Evolutionary conservation across 2,888 invertebrate genomes (phyloP), one percentile per base, ranked within the genome.

Genomic region (Uloborus plumipes): DNA sequence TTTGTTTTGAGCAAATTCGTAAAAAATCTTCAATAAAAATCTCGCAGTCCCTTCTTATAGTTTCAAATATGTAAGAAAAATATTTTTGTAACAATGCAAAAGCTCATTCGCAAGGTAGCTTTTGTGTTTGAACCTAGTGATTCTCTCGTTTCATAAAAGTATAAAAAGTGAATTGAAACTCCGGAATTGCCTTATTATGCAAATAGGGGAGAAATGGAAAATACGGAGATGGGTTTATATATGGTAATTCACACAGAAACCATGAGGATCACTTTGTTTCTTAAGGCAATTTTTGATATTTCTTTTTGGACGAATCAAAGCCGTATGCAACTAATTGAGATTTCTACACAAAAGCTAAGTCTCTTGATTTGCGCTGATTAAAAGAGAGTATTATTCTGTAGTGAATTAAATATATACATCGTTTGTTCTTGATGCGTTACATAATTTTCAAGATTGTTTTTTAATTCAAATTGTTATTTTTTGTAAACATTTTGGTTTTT

Each of bases 151-250:
- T 51, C 61, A 50, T 51, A 20, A 65, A 79, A 61, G 59, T 50
- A 65, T 31, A 58, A 78, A 66, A 78, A 78, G 58, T 51, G 59
- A 73, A 73, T 67, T 73, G 53, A 55, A 79, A 61, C 59, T 66
- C 47, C 18, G 13, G 26, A 72, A 79, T 79, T 62, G 67, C 55
- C 79, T 67, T 79, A 79, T 79, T 73, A 79, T 79, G 72, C 73
- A 79, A 79, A 79, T 73, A 61, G 62, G 47, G 65, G 53, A 16
- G 39, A 14, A 39, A 50, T 20, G 51, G 53, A 39, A 39, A 39
- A 65, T 66, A 51, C 31, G 22, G 18, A 72, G 26, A 50, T 67
- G 61, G 26, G 9, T 18, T 67, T 71, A 22, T 51, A 73, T 59
- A 79, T 79, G 61, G 79, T 73, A 73, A 73, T 73, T 73, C 58